Evolutionary conservation across 2,797 vertebrate genomes (phyloP).

Genomic region (Enteromius trimaculatus): DNA sequence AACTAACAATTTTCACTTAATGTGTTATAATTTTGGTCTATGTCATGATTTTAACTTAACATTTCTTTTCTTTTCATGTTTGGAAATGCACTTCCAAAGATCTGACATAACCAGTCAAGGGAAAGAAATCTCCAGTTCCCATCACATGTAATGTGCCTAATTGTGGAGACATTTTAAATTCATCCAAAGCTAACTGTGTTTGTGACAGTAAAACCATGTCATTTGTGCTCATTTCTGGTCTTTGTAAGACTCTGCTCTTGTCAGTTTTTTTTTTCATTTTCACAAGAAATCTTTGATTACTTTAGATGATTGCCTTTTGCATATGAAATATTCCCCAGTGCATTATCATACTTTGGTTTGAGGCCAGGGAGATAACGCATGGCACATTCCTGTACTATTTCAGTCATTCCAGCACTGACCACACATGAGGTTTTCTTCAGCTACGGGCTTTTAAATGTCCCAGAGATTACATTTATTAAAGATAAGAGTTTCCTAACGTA

Average conservation of each 20-base stretch:
- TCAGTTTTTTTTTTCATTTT: slow-evolving; percentile 71
- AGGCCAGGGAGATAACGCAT: slow-evolving; percentile 38
- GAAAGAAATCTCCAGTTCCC: not conserved
- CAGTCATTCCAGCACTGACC: slow-evolving; percentile 1
- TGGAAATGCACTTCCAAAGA: not conserved
- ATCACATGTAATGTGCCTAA: not conserved
- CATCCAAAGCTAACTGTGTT: slow-evolving; percentile 6
- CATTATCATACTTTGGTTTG: slow-evolving; percentile 61
- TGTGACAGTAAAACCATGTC: slow-evolving; percentile 50
- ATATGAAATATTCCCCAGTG: slow-evolving; percentile 59
- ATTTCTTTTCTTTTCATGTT: not conserved
- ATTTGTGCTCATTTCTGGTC: slow-evolving; percentile 69
- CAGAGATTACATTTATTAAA: not conserved
- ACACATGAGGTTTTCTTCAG: not conserved
- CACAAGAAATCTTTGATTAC: slow-evolving; percentile 57
- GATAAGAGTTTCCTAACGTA: not conserved
- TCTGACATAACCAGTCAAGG: not conserved
- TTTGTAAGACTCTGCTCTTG: slow-evolving; percentile 66
- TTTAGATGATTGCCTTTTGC: slow-evolving; percentile 65
- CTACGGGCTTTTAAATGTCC: not conserved
- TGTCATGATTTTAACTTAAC: too few relatives aligned
- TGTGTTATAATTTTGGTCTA: too few relatives aligned
- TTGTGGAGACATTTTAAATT: slow-evolving; percentile 19
- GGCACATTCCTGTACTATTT: not conserved
- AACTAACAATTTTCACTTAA: too few relatives aligned